These are phyloP conservation scores for Catocala nupta DNA, from an alignment of 2,888 invertebrate genomes.

Conservation along the genomic window DNA sequence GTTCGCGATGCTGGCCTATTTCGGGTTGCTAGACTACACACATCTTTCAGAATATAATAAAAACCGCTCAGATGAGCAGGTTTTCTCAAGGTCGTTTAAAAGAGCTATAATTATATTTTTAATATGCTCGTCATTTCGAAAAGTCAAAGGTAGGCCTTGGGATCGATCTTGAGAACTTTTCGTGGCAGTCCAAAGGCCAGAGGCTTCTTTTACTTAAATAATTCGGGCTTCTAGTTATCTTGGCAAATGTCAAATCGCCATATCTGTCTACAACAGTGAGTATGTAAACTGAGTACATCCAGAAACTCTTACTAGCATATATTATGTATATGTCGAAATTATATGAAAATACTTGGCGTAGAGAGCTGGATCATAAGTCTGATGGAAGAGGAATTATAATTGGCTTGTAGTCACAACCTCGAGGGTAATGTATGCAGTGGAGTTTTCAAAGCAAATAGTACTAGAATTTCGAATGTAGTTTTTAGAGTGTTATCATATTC, in stretches of 20 bases:
- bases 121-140: no score
- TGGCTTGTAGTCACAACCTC: constrained; percentile 1
- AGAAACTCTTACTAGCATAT: constrained; percentile 43
- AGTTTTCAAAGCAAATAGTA: constrained; percentile 1
- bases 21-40: no score
- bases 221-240: constrained; percentile 18
- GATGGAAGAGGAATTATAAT: constrained; percentile 18
- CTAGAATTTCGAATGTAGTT: not conserved
- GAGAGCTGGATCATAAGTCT: constrained; percentile 36
- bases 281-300: constrained; percentile 39
- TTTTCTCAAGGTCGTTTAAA: no score
- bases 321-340: constrained; percentile 46
- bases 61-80: no score
- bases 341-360: constrained; percentile 43
- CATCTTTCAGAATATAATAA: no score
- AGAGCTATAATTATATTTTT: no score
- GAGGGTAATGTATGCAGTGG: not conserved
- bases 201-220: no score
- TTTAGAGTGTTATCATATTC: not conserved
- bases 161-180: no score
- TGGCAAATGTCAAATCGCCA: constrained; percentile 10
- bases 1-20: no score
- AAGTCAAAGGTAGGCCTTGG: no score
- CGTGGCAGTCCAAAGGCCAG: no score
- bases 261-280: constrained; percentile 24